Evolutionary conservation across 1,140 invertebrate species (phyloP).

Genomic region (Thalassaphorura encarpata): DNA sequence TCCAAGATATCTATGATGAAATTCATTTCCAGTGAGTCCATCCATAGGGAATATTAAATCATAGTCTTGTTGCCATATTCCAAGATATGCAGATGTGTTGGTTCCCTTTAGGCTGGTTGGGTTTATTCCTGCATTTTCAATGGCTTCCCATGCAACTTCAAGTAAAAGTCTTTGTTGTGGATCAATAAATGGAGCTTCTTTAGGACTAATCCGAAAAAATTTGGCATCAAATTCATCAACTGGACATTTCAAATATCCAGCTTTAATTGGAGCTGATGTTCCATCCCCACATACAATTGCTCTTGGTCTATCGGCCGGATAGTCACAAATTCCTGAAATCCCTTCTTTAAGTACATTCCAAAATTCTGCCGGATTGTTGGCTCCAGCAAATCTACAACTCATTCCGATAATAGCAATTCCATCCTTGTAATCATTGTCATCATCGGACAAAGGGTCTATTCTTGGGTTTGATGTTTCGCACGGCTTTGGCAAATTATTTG

Average conservation of each 20-base stretch:
- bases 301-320: background rate
- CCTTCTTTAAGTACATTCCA: background rate
- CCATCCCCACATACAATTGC: background rate
- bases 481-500: no score
- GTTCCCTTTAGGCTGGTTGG: slow-evolving; percentile 38
- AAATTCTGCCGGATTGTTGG: slow-evolving; percentile 1
- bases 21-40: slow-evolving; percentile 5
- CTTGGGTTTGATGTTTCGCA: no score
- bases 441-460: no score
- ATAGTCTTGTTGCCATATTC: slow-evolving; percentile 35
- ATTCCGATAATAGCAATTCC: slow-evolving; percentile 8
- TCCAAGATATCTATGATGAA: slow-evolving; percentile 12
- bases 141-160: slow-evolving; percentile 50
- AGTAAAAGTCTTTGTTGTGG: slow-evolving; percentile 50
- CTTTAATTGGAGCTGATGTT: background rate
- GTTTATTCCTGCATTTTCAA: slow-evolving; percentile 44
- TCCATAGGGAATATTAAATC: background rate
- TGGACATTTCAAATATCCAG: slow-evolving; percentile 2
- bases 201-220: slow-evolving; percentile 45
- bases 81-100: slow-evolving; percentile 46
- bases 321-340: background rate
- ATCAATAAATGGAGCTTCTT: slow-evolving; percentile 50
- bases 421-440: no score
- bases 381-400: slow-evolving; percentile 4
- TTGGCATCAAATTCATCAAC: slow-evolving; percentile 40